Base-by-base conservation (phyloP, 2,113 vertebrate species). In the Picathartes gymnocephalus region DNA sequence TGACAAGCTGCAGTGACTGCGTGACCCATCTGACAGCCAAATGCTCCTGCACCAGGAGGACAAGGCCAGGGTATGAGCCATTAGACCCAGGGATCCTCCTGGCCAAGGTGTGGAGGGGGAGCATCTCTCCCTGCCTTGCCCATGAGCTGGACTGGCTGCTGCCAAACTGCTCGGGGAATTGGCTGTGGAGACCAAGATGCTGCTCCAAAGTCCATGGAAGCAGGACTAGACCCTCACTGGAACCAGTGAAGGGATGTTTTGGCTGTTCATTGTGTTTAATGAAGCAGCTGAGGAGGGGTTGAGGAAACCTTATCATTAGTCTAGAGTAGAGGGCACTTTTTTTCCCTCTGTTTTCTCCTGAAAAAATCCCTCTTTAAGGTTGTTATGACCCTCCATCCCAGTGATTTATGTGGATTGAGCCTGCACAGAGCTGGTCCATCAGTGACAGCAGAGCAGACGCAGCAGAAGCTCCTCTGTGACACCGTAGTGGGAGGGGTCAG, bases 1-100 rank as follows among this genome's bases (percentile, higher is more conserved):
- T 79, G 96, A 92, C 89, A 91, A 53, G 69, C 89, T 76, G 70
- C 57, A 64, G 19, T 35, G 83, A 23, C 70, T 82, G 70, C 42
- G 6, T 27, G 80, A 92, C 45, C 90, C 77, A 61, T 61, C 72
- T 86, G 86, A 84, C 80, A 87, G 73, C 65, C 69, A 93, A 78
- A 86, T 33, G 17, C 28, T 80, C 77, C 91, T 60, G 40, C 8
- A 16, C n/a, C 11, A 64, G 22, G 80, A 39, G 81, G 28, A 71
- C 31, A 53, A 39, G 57, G 40, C 57, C 39, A n/a, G 40, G 51
- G 23, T 37, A 9, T 8, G 84, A 89, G 35, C 78, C 78, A 4
- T 79, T 40, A 33, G 31, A 77, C 57, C 62, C 81, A 70, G 66
- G 35, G 62, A 65, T 69, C 28, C 61, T 61, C 68, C 71, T 39